These are phyloP conservation scores for Rhynchonycteris naso DNA, from an alignment of 2,797 vertebrate species.

Conservation along the genomic window DNA sequence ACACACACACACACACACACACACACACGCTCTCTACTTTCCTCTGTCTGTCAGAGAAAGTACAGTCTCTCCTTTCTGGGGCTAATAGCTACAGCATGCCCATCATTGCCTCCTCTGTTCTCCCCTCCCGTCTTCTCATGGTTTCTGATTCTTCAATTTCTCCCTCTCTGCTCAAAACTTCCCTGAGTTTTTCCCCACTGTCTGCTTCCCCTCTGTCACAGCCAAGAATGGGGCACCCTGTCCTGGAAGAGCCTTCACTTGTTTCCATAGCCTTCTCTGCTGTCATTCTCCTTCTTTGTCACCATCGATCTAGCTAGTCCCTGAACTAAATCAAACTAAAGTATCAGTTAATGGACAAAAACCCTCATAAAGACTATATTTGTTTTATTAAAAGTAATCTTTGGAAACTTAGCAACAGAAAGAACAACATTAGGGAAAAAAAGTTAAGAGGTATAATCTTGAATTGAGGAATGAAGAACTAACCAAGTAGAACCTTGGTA, in stretches of 20 bases:
- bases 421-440: not conserved
- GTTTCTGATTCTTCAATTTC: not conserved
- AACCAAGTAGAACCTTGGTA: not conserved
- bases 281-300: not conserved
- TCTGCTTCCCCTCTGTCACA: not conserved
- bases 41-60: not conserved
- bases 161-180: not conserved
- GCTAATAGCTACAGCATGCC: not conserved
- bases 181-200: not conserved
- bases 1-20: no score
- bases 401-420: slow-evolving; percentile 7
- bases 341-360: not conserved
- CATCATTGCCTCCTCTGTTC: not conserved
- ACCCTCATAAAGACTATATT: not conserved
- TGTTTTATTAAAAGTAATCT: slow-evolving; percentile 22
- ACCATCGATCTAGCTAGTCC: not conserved
- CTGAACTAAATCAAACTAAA: slow-evolving; percentile 42
- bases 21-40: not conserved
- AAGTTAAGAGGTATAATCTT: not conserved
- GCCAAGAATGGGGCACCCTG: not conserved
- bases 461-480: not conserved
- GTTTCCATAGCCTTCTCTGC: not conserved
- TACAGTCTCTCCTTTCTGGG: not conserved
- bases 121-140: not conserved
- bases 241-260: not conserved